phyloP scores from a whole-genome alignment of 2,888 invertebrate genomes.

The Rhingia rostrata region DNA sequence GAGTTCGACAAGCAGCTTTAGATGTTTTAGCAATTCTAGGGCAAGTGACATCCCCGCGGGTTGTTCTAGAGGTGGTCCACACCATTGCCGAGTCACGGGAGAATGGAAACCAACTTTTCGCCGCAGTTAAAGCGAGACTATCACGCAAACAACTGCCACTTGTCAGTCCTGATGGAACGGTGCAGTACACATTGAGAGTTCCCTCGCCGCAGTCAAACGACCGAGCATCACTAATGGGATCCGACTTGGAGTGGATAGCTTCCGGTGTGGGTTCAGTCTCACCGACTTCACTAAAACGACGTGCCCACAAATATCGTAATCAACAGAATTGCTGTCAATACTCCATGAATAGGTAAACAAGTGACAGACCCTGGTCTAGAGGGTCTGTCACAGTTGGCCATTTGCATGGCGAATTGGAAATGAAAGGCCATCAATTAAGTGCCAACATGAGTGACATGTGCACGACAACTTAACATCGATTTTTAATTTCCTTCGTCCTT shows the following conservation, averaged over 20 bases:
- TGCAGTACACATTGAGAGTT: slow-evolving; percentile 89
- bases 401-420: slow-evolving; percentile 48
- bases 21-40: slow-evolving; percentile 91
- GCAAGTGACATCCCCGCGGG: slow-evolving; percentile 87
- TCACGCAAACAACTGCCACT: slow-evolving; percentile 89
- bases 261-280: slow-evolving; percentile 86
- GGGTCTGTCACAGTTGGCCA: slow-evolving; percentile 34
- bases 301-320: slow-evolving; percentile 76
- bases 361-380: slow-evolving; percentile 17
- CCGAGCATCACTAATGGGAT: slow-evolving; percentile 83
- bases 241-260: slow-evolving; percentile 91
- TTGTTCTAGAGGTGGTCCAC: slow-evolving; percentile 87
- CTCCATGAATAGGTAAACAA: slow-evolving; percentile 67
- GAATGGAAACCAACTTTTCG: slow-evolving; percentile 85
- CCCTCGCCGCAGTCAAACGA: slow-evolving; percentile 81
- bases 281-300: slow-evolving; percentile 83
- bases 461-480: slow-evolving; percentile 57
- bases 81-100: slow-evolving; percentile 83
- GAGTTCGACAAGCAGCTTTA: slow-evolving; percentile 90
- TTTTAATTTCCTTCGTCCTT: slow-evolving; percentile 31
- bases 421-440: slow-evolving; percentile 64
- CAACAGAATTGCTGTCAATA: slow-evolving; percentile 75
- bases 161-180: slow-evolving; percentile 88
- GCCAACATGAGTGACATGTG: slow-evolving; percentile 63
- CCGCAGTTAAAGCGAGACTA: slow-evolving; percentile 89